Percentiles rank a stretch among this genome's conserved stretches.
phyloP scores from a whole-genome alignment of 2,113 vertebrate species.

The Canis aureus region DNA sequence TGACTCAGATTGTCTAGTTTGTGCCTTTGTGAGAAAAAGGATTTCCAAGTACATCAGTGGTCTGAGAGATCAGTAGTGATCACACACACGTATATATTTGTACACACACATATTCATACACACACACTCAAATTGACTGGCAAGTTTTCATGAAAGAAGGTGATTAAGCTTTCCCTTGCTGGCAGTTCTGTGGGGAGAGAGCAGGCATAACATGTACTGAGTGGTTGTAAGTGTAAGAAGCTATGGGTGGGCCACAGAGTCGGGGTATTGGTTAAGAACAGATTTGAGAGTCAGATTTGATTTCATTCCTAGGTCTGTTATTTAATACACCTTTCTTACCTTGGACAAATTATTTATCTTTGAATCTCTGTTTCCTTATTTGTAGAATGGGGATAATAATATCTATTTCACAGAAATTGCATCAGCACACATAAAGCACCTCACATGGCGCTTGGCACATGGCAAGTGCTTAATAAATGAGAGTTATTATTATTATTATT shows the following conservation, averaged over 20 bases:
- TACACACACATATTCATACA: no score
- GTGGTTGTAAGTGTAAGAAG: background rate
- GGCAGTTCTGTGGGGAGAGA: background rate
- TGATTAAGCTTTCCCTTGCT: background rate
- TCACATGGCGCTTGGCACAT: background rate
- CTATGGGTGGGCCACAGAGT: background rate
- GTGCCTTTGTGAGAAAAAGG: background rate
- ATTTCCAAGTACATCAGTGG: background rate
- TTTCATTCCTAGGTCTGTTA: background rate
- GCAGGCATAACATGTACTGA: background rate
- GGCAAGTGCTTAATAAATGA: background rate
- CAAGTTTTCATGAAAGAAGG: background rate
- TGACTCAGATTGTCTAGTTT: background rate
- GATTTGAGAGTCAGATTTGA: background rate
- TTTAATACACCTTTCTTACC: background rate
- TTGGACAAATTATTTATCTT: background rate
- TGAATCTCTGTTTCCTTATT: slow-evolving; percentile 1
- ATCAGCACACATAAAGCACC: background rate
- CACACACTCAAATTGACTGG: background rate
- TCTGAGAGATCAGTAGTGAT: background rate
- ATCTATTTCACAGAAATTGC: background rate
- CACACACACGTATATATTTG: background rate
- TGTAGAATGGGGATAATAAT: background rate
- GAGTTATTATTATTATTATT: background rate
- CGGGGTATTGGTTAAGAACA: background rate